These are phyloP conservation scores for Cygnus atratus DNA, from an alignment of 2,113 vertebrate genomes.

Conservation along the genomic window DNA sequence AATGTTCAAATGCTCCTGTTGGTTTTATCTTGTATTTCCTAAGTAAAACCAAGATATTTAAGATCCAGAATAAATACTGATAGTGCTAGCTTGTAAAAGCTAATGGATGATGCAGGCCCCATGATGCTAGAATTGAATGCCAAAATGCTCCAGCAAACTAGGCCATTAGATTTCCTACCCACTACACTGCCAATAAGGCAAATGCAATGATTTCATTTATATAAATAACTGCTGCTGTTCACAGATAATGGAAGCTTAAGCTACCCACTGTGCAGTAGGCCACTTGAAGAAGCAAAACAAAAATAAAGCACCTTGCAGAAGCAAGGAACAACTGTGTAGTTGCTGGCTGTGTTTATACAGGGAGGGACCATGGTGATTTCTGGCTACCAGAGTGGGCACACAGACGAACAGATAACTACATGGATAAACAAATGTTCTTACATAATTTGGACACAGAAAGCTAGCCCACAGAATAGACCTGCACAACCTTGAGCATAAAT, in stretches of 20 bases:
- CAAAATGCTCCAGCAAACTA: conserved; percentile 7
- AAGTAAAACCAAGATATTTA: conserved; percentile 5
- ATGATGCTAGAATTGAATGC: not conserved
- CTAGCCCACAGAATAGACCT: not conserved
- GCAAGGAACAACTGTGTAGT: not conserved
- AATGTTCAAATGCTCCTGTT: not conserved
- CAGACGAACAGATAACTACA: not conserved
- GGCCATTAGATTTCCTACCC: conserved; percentile 7
- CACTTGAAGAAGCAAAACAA: not conserved
- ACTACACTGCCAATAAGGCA: not conserved
- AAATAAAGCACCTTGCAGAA: not conserved
- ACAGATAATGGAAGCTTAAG: conserved; percentile 17
- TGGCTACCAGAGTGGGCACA: not conserved
- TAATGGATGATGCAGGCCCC: not conserved
- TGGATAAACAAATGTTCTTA: not conserved
- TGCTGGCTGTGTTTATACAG: not conserved
- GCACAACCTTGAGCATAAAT: not conserved
- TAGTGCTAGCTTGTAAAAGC: not conserved
- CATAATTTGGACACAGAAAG: not conserved
- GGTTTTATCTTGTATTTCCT: not conserved
- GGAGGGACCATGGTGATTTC: not conserved
- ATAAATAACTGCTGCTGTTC: not conserved
- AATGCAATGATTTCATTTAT: conserved; percentile 22
- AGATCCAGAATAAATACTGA: not conserved
- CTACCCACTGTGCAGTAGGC: not conserved